Conservation (phyloP, 1,140 invertebrate species). For the Drosophila arawakana region DNA sequence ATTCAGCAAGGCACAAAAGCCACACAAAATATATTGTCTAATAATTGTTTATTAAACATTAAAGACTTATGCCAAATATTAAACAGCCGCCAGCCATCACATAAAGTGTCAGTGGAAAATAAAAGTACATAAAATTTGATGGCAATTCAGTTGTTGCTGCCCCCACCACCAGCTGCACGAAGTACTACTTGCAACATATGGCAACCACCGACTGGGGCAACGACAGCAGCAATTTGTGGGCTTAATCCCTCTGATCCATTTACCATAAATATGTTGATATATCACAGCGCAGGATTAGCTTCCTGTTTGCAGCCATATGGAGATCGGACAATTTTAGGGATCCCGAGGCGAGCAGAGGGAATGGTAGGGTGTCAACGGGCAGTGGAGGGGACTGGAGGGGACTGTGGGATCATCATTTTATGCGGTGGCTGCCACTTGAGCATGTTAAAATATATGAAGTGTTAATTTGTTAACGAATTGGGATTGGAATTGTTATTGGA, state of each 20-base stretch:
- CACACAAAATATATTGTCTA: conserved; percentile 60
- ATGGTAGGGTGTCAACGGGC: too few species aligned
- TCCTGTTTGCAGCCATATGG: conserved; percentile 79
- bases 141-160: conserved; percentile 1
- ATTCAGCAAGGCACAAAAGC: conserved; percentile 39
- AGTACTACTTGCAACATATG: conserved; percentile 57
- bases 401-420: neutral
- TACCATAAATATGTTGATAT: conserved; percentile 84
- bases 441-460: conserved; percentile 70
- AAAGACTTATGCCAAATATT: conserved; percentile 63
- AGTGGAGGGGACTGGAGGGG: neutral
- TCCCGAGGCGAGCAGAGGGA: neutral
- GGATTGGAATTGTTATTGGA: conserved; percentile 66
- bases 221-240: conserved; percentile 26
- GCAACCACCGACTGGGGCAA: conserved; percentile 50
- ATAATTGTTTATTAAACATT: conserved; percentile 83
- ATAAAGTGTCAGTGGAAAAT: conserved; percentile 38
- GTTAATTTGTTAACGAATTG: conserved; percentile 71
- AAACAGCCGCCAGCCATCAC: conserved; percentile 64
- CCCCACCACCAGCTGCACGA: conserved; percentile 8
- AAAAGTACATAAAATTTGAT: conserved; percentile 75
- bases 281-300: conserved; percentile 81
- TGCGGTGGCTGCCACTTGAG: conserved; percentile 58
- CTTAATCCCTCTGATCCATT: conserved; percentile 75
- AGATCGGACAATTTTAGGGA: conserved; percentile 27